Base-by-base conservation (phyloP, 2,797 vertebrate genomes). In the Cyprinodon diabolis region DNA sequence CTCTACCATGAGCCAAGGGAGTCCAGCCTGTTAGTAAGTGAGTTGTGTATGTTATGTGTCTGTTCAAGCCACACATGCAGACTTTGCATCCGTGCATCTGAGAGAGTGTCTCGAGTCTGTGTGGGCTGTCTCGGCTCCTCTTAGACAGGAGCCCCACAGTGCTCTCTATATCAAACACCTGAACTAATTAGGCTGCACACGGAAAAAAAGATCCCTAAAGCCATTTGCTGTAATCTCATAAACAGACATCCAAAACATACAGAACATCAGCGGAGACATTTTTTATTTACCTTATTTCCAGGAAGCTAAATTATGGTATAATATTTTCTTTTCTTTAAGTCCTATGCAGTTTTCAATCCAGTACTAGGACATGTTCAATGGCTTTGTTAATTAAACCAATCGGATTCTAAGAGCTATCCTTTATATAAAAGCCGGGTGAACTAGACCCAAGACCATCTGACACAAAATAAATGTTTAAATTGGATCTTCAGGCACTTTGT, bases 91-190 rank as follows among this genome's bases (percentile, higher is more conserved):
- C 78, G 81, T 75, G 85, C 51, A 40, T 85, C 60, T 8, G 68
- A 49, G 68, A 54, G 72, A 21, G 73, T 5, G 69, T 21, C 68
- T 66, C 43, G 35, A 63, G 73, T 72, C 30, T 77, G 85, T 81
- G 87, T 77, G 80, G 83, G 80, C 49, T 72, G 71, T 81, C 82
- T 82, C 80, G 71, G 77, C 81, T 81, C 82, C 69, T 82, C 80
- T 86, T 63, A 84, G 85, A 87, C 81, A 76, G 84, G 84, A 91
- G 83, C 85, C 91, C 89, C 86, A 89, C 82, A 83, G 88, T 81
- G 88, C 76, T 90, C 79, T 85, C 72, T 63, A 79, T 90, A 90
- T 89, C 89, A 89, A 90, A 89, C 88, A 91, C 86, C 89, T 91
- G 84, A 86, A 87, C 85, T 87, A 93, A 91, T 92, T 85, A 83